Evolutionary conservation across 1,140 invertebrate genomes (phyloP), one percentile per base, ranked within the genome.

Genomic region (Drosophila bifasciata): DNA sequence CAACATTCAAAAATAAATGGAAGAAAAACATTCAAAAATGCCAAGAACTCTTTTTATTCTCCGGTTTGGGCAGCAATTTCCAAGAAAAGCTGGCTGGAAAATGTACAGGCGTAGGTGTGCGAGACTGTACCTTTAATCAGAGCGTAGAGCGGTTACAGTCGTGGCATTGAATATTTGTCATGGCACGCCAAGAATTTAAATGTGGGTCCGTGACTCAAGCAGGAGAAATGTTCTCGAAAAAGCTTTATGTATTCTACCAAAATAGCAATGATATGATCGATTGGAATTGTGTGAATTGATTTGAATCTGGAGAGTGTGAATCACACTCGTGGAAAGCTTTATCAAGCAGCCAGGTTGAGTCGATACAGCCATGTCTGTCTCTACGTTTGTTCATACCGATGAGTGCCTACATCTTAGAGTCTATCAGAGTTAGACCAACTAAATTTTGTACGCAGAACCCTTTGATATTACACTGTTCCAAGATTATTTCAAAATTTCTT

Each of bases 1-100:
- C 52, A 85, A 80, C 80, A 85, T 80, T 77, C 61, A 85, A 85
- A 86, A 85, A 80, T 74, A 76, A 85, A 77, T 32, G 45, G 56
- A 49, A 73, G 46, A 69, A 64, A 69, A 72, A 60, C 66, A 25
- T 23, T 57, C 23, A 61, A 60, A 45, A 57, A 6, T n/a, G n/a
- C 2, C 16, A 2, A 6, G 28, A 9, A 39, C 57, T 51, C 57
- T 56, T 67, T 67, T 45, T 77, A 23, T 44, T 61, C 15, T 40
- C 48, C 41, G 55, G 16, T 41, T n/a, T 13, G 48, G 15, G 52
- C 49, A 72, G 52, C 11, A 40, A 56, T 46, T 76, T 76, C 51
- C 39, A 57, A 28, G 28, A 41, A 55, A 58, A 79, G 19, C 32
- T 68, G n/a, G 1, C 5, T 7, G 2, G 2, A 17, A 1, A 43